phyloP scores from a whole-genome alignment of 2,797 vertebrate species.

The Notoglanidium macrostoma region DNA sequence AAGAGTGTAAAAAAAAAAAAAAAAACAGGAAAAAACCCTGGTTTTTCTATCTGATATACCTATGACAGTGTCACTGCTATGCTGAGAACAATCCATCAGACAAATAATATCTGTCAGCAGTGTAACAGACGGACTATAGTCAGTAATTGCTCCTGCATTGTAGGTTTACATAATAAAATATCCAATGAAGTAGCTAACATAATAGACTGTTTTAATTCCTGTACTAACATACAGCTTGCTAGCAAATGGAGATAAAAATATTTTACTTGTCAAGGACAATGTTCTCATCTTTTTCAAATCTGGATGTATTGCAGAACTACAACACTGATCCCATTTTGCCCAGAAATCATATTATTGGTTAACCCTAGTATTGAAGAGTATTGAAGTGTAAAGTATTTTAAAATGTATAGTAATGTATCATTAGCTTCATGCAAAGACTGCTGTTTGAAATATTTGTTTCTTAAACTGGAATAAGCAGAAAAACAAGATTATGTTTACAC shows the following conservation, averaged over 20 bases:
- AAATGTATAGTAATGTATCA: background rate
- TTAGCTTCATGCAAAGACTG: background rate
- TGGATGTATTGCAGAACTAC: background rate
- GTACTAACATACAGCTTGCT: background rate
- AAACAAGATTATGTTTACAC: conserved; percentile 12
- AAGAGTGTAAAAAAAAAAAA: background rate
- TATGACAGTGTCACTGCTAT: background rate
- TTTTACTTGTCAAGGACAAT: background rate
- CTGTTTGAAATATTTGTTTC: background rate
- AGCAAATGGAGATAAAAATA: background rate
- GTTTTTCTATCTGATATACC: background rate
- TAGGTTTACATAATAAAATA: conserved; percentile 1
- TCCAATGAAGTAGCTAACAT: background rate
- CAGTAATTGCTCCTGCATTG: background rate
- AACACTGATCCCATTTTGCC: background rate
- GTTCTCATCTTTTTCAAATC: no score
- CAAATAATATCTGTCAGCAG: background rate
- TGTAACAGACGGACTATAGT: background rate
- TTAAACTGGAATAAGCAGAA: conserved; percentile 29
- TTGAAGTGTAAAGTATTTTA: background rate
- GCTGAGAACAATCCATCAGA: background rate
- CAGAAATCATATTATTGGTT: background rate
- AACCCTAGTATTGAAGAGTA: background rate
- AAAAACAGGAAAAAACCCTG: background rate
- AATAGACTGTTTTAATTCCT: background rate